phyloP scores from a whole-genome alignment of 1,140 invertebrate species.

The Rhagoletis pomonella region DNA sequence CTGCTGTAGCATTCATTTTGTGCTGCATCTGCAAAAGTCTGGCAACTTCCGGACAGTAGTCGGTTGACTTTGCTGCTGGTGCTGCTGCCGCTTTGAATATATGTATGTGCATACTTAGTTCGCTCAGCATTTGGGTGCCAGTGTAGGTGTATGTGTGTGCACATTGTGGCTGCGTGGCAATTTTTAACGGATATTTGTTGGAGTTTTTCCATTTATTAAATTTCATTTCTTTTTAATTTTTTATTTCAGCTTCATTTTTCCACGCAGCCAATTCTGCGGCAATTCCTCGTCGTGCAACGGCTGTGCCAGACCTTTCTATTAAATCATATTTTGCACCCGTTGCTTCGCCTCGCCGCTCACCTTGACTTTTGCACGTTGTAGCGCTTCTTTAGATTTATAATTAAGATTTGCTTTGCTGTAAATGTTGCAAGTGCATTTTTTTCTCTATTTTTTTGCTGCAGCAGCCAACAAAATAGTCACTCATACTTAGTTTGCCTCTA shows the following conservation, averaged over 20 bases:
- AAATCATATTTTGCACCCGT: slow-evolving; percentile 10
- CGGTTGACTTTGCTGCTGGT: not conserved
- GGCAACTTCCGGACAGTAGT: slow-evolving; percentile 42
- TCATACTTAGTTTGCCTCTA: slow-evolving; percentile 21
- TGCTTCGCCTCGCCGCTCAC: not conserved
- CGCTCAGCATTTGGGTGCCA: not conserved
- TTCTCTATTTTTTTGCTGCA: not conserved
- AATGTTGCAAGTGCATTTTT: slow-evolving; percentile 20
- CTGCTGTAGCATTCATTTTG: not conserved
- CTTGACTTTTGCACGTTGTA: slow-evolving; percentile 45
- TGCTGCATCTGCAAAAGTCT: slow-evolving; percentile 35
- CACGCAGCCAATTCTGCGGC: not conserved
- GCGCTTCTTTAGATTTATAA: slow-evolving; percentile 49
- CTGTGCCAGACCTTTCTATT: slow-evolving; percentile 23
- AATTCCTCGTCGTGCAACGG: not conserved
- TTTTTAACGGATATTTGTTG: slow-evolving; percentile 45
- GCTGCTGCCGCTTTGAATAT: too few relatives aligned
- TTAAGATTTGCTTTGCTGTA: slow-evolving; percentile 45
- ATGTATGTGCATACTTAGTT: too few relatives aligned
- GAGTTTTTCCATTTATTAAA: not conserved
- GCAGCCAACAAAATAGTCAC: slow-evolving; percentile 24
- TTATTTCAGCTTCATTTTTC: not conserved
- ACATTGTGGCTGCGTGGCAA: slow-evolving; percentile 18
- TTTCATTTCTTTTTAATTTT: not conserved
- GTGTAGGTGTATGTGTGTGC: not conserved